Evolutionary conservation across 2,888 invertebrate species (phyloP), one percentile per base, ranked within the genome.

Genomic region (Caenorhabditis wallacei): DNA sequence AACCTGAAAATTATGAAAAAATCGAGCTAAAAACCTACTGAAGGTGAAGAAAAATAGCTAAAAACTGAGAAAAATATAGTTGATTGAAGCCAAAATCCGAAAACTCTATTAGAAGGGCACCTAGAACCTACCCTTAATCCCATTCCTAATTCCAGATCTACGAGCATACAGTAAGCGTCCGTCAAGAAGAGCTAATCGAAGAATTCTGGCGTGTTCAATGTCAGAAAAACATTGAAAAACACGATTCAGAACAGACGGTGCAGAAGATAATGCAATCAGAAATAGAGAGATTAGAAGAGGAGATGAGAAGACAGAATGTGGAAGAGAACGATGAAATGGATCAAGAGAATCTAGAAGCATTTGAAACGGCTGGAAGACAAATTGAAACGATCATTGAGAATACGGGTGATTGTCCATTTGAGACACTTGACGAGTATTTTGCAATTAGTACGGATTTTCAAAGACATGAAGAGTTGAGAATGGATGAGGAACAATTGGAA

Each of bases 341-440:
- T 40, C 26, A 24, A 35, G 76, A 78, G 40, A 68, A 69, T 53
- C n/a, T n/a, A 1, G 68, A 69, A 0, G 26, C 53, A 4, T 78
- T 78, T 20, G 76, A 78, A 26, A 59, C 76, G n/a, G 76, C 69
- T 7, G 76, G 76, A 10, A 26, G 53, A n/a, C 61, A 63, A 4
- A 30, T 78, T 1, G 68, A 78, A 18, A 46, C 43, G 3, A 61
- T 40, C 13, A 78, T 78, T 7, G 16, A 51, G 13, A 11, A 18
- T 2, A 63, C 76, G 0, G 76, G 76, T 13, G 63, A 69, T 24
- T 78, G 76, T 46, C 48, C 69, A 7, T 78, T 78, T 30, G 46
- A 61, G 0, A 61, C 53, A 0, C 54, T 78, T 3, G 76, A 78
- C 16, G 76, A 63, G 13, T 78, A 69, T 18, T 61, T 46, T n/a